These are phyloP conservation scores for Pogonomyrmex californicus DNA, from an alignment of 1,140 invertebrate genomes.

Conservation along the genomic window DNA sequence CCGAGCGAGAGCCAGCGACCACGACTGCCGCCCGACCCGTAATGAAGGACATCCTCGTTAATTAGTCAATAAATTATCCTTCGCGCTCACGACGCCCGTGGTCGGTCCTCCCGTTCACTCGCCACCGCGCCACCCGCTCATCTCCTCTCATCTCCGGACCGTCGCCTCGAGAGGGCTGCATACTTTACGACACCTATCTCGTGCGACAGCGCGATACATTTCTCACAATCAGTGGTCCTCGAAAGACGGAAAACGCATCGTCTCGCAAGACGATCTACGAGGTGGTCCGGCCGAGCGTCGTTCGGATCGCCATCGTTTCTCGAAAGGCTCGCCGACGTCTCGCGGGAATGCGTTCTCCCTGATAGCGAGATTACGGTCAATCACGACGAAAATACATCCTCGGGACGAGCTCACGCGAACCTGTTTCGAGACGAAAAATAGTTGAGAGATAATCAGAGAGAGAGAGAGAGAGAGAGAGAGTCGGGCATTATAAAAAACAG, in stretches of 20 bases:
- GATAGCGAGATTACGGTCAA: constrained; percentile 32
- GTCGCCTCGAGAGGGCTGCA: constrained; percentile 72
- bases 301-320: constrained; percentile 59
- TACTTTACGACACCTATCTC: constrained; percentile 82
- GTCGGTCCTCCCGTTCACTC: constrained; percentile 54
- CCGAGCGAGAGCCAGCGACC: constrained; percentile 76
- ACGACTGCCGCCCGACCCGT: constrained; percentile 81
- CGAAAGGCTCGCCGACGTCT: neutral
- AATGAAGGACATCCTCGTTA: constrained; percentile 87
- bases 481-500: neutral
- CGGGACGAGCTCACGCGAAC: constrained; percentile 7
- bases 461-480: no score
- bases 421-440: constrained; percentile 23
- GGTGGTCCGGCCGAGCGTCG: constrained; percentile 69
- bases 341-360: constrained; percentile 11
- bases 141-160: constrained; percentile 67
- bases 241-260: constrained; percentile 74
- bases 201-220: constrained; percentile 75
- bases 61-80: constrained; percentile 87
- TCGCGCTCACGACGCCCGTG: constrained; percentile 82
- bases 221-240: constrained; percentile 75
- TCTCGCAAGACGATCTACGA: constrained; percentile 75
- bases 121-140: constrained; percentile 42
- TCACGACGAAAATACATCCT: constrained; percentile 32
- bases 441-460: neutral